These are phyloP conservation scores for Spongilla lacustris DNA, from an alignment of 37 sponge, comb jelly and placozoan genomes.

Conservation along the genomic window DNA sequence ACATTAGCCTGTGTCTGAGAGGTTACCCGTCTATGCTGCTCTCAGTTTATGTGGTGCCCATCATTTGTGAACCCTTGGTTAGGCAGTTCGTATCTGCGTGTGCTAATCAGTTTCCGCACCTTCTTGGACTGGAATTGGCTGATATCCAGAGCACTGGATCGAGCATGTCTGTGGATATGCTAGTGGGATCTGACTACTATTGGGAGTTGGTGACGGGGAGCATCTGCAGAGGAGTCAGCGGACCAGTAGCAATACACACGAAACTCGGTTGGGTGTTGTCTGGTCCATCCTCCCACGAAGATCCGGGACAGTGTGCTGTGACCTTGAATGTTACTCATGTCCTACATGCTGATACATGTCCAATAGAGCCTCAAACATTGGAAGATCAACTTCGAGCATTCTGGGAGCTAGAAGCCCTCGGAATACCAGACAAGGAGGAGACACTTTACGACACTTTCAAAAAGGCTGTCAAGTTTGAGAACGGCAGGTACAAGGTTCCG, in stretches of 20 bases:
- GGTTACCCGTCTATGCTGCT: not conserved
- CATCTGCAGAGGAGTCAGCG: conserved; percentile 6
- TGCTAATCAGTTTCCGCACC: not conserved
- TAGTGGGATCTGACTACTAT: conserved; percentile 14
- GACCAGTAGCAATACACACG: conserved; percentile 11
- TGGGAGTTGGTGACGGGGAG: conserved; percentile 23
- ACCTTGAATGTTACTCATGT: conserved; percentile 2
- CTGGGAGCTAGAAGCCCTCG: conserved; percentile 38
- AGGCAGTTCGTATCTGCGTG: not conserved
- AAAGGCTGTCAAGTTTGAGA: conserved; percentile 1
- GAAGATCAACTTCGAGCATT: not conserved
- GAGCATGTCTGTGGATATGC: not conserved
- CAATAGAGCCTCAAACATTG: conserved; percentile 2
- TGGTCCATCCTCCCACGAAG: not conserved
- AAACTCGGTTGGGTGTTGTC: conserved; percentile 32
- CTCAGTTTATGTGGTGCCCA: not conserved
- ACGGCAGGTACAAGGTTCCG: conserved; percentile 23
- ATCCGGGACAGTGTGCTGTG: not conserved
- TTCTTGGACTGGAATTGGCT: conserved; percentile 3
- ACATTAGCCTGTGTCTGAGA: not conserved
- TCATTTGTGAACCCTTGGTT: not conserved
- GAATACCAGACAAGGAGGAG: not conserved
- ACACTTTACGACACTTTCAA: conserved; percentile 14
- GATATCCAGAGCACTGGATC: not conserved
- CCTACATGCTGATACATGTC: not conserved